Evolutionary conservation across 2,888 invertebrate genomes (phyloP), one percentile per base, ranked within the genome.

Genomic region (Spilarctia lutea): DNA sequence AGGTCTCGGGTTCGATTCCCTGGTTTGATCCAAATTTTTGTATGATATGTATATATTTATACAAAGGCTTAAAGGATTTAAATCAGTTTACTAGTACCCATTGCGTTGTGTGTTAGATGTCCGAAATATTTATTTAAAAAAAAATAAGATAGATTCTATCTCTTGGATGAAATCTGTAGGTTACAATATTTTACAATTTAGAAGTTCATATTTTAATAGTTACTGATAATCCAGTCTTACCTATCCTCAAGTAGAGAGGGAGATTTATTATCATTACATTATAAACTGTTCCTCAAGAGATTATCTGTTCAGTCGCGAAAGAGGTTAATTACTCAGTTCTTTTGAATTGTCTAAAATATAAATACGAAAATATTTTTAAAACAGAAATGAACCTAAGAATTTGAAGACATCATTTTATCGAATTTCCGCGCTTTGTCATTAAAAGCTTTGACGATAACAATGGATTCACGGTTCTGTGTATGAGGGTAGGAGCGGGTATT

Each of bases 361-460:
- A 74, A 70, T 24, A 66, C 24, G 42, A 52, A 67, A 67, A 73
- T 18, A 30, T n/a, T 67, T 60, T n/a, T 0, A 67, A 73, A 70
- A 69, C n/a, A 75, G 42, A 71, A 75, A 70, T 67, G 66, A 70
- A n/a, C 42, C 66, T 52, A 70, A 74, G 56, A 74, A 66, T 70
- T 66, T 66, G 67, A 60, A 45, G 67, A 66, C 65, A 52, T 42
- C 45, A 65, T 70, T 76, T 74, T 73, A 74, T 76, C 68, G 74
- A 73, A 45, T 39, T 71, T 56, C 48, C 71, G 72, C 71, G 68
- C 76, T 80, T 81, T 80, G 79, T 81, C 72, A 83, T 82, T 79
- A 81, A 79, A 79, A 80, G 81, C 75, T 83, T 82, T 67, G 65
- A 45, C 16, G 72, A 35, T 76, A 74, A 84, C 84, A 84, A 84